Evolutionary conservation across 2,888 invertebrate genomes (phyloP).

Genomic region (Eretmocerus hayati): DNA sequence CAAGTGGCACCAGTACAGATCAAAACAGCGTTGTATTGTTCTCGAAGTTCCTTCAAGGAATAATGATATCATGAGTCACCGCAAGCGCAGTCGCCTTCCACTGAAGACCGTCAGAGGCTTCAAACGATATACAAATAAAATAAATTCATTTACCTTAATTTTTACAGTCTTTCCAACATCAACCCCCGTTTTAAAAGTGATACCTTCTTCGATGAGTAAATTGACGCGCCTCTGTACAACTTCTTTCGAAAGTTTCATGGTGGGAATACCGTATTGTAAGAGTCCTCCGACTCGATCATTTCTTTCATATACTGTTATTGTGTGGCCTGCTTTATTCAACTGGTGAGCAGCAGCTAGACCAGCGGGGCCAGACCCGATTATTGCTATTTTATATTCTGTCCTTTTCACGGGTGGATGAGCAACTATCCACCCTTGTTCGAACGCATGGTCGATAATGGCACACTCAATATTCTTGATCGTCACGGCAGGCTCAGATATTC

Average conservation of each 20-base stretch:
- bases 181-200: slow-evolving; percentile 80
- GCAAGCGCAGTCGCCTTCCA: too few species aligned
- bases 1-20: slow-evolving; percentile 92
- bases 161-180: slow-evolving; percentile 88
- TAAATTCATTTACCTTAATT: slow-evolving; percentile 50
- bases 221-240: slow-evolving; percentile 85
- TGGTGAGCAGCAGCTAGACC: slow-evolving; percentile 95
- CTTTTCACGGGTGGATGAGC: slow-evolving; percentile 70
- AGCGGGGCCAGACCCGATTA: slow-evolving; percentile 92
- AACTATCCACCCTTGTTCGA: slow-evolving; percentile 89
- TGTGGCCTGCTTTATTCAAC: slow-evolving; percentile 92
- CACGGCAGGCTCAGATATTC: slow-evolving; percentile 91
- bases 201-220: slow-evolving; percentile 82
- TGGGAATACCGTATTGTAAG: slow-evolving; percentile 96
- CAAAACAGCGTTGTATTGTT: slow-evolving; percentile 67
- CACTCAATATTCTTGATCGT: slow-evolving; percentile 99
- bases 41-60: slow-evolving; percentile 31
- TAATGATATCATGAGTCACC: too few species aligned
- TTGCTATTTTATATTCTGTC: slow-evolving; percentile 76
- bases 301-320: slow-evolving; percentile 93
- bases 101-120: neutral
- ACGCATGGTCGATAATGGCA: slow-evolving; percentile 96
- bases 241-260: slow-evolving; percentile 94
- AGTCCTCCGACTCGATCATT: slow-evolving; percentile 94
- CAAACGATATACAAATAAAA: neutral